Base-by-base conservation (phyloP, 2,888 invertebrate genomes). In the Nycteola revayana region DNA sequence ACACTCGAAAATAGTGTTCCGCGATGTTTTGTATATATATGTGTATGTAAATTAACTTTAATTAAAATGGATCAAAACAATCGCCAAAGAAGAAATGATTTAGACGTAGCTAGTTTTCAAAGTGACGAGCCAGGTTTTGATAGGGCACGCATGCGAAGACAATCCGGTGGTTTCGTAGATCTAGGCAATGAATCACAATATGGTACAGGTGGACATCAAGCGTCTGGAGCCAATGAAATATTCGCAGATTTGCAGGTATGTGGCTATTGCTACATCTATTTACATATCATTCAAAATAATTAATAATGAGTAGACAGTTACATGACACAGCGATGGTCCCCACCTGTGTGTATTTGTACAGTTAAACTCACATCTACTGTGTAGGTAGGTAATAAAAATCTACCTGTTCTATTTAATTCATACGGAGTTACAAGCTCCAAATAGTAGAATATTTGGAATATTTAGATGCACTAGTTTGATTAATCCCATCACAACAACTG, bases 171-270 rank as follows among this genome's bases (percentile, higher is more conserved):
- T 24, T 94, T 94, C 73, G 93, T 94, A 28, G 94, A 94, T 67
- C 88, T 95, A 30, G 93, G 93, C 32, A 93, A 92, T 79, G 93
- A 93, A 78, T 92, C 92, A 79, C 92, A 93, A 70, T 94, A 93
- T 80, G 94, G 93, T 42, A 92, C 93, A 34, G 94, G 94, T 53
- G 95, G 95, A 10, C 95, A 95, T 75, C 95, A 95, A 76, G 94
- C 94, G 10, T 94, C 95, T 28, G 95, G 96, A 36, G 94, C 95
- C 10, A 96, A 96, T 79, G 97, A 97, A 84, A 91, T 97, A 37
- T 97, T 96, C 80, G 95, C 96, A 11, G 96, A 96, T 69, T 95
- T 96, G 84, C 95, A 95, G 90, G 97, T 96, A 80, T 21, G 18
- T n/a, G n/a, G n/a, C n/a, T n/a, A n/a, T n/a, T n/a, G n/a, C n/a